Evolutionary conservation across 2,113 vertebrate genomes (phyloP).

Genomic region (Malurus alboscapulatus): DNA sequence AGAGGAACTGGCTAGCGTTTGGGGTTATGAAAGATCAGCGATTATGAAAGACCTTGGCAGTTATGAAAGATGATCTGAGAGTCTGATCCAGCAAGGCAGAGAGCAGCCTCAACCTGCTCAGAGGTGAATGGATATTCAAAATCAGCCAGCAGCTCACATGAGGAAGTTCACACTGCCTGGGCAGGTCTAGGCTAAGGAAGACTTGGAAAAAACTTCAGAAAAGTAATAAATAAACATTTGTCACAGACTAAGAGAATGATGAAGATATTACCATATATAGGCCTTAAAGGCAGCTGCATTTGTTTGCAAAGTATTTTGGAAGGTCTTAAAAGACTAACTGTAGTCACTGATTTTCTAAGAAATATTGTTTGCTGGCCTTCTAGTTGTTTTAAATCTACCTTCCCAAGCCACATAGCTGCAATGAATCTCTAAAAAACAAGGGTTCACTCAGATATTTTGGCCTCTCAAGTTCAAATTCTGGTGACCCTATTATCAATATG

Average conservation of each 20-base stretch:
- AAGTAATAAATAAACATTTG: background rate
- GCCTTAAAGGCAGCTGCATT: background rate
- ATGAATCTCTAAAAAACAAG: background rate
- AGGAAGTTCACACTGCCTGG: background rate
- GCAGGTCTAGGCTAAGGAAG: background rate
- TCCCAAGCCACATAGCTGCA: background rate
- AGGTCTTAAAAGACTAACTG: background rate
- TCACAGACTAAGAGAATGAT: background rate
- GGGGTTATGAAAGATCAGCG: slow-evolving; percentile 54
- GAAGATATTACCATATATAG: background rate
- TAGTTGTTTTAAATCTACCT: background rate
- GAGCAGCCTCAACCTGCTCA: background rate
- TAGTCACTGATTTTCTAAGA: background rate
- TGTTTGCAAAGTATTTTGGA: background rate
- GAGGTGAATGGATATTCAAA: background rate
- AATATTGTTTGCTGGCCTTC: background rate
- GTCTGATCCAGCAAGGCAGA: background rate
- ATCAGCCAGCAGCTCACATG: background rate
- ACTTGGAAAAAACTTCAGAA: background rate
- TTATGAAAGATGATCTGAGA: slow-evolving; percentile 1
- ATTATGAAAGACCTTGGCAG: slow-evolving; percentile 50
- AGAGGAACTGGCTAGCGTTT: background rate
- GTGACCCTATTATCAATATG: background rate
- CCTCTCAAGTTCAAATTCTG: background rate
- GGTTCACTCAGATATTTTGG: background rate